These are phyloP conservation scores for Polyploca ridens DNA, from an alignment of 2,888 invertebrate genomes.

Conservation along the genomic window DNA sequence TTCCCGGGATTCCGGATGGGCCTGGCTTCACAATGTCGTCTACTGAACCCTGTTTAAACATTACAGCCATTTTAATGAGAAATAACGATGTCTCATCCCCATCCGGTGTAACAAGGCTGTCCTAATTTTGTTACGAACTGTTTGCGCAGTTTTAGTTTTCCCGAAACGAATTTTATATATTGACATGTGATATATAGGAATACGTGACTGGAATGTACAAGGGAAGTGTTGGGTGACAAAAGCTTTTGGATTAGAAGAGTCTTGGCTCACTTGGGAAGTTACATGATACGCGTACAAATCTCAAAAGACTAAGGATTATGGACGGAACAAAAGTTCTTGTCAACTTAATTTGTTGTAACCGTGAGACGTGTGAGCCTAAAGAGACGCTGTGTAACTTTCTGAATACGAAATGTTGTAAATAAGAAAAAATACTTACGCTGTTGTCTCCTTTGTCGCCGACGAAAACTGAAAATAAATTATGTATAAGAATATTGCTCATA, in stretches of 20 bases:
- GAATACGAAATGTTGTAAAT: slow-evolving; percentile 9
- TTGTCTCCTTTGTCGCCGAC: slow-evolving; percentile 62
- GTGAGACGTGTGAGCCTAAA: slow-evolving; percentile 6
- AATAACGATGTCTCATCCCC: slow-evolving; percentile 33
- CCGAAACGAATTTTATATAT: slow-evolving; percentile 3
- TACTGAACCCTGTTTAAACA: slow-evolving; percentile 43
- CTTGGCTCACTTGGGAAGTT: background rate
- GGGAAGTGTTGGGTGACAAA: slow-evolving; percentile 9
- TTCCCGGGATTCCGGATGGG: slow-evolving; percentile 20
- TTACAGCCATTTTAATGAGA: slow-evolving; percentile 42
- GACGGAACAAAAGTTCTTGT: slow-evolving; percentile 5
- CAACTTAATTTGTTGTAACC: slow-evolving; percentile 12
- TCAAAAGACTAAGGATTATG: slow-evolving; percentile 13
- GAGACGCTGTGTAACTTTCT: background rate
- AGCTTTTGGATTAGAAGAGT: slow-evolving; percentile 1
- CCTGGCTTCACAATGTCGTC: slow-evolving; percentile 22
- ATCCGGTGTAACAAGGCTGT: slow-evolving; percentile 2
- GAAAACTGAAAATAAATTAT: slow-evolving; percentile 53
- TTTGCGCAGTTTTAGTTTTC: slow-evolving; percentile 8
- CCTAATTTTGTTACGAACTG: slow-evolving; percentile 1
- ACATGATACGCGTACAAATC: slow-evolving; percentile 10
- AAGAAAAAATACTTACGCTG: slow-evolving; percentile 54
- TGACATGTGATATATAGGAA: slow-evolving; percentile 9
- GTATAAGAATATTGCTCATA: slow-evolving; percentile 14
- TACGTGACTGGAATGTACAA: slow-evolving; percentile 5